Conservation (phyloP, 2,113 vertebrate genomes). For the Odocoileus virginianus region DNA sequence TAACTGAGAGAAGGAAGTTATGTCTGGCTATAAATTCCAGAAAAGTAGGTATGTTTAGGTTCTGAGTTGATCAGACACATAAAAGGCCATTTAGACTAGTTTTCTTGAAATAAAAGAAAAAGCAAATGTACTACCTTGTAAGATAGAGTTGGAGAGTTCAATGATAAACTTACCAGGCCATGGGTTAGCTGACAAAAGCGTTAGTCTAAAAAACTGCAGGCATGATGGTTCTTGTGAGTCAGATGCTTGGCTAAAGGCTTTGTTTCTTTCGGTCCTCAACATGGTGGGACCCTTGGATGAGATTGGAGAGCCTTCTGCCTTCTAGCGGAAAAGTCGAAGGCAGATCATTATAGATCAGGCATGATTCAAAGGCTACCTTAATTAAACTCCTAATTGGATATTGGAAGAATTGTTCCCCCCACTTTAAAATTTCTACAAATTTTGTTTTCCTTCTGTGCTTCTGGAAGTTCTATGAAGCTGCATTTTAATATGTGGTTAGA, state of each 20-base stretch:
- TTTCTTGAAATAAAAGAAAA: not conserved
- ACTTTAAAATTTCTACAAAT: not conserved
- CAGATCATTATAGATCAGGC: not conserved
- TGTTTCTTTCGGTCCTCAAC: not conserved
- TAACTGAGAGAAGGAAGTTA: not conserved
- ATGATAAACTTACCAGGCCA: not conserved
- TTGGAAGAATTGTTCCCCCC: not conserved
- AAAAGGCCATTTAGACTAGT: not conserved
- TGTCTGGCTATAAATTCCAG: not conserved
- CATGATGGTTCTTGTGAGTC: fast-evolving
- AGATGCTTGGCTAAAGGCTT: not conserved
- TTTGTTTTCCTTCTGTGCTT: not conserved
- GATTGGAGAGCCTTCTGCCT: not conserved
- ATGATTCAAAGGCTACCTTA: not conserved
- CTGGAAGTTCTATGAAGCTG: not conserved
- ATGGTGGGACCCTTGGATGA: not conserved
- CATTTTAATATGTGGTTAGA: not conserved
- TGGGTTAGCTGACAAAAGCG: fast-evolving
- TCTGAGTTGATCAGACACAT: not conserved
- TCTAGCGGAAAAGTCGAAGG: not conserved
- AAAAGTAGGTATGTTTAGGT: fast-evolving
- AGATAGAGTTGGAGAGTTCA: not conserved
- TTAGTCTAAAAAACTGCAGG: not conserved
- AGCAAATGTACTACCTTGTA: not conserved
- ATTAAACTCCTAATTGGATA: not conserved